Base-by-base conservation (phyloP, 2,113 vertebrate species). In the Xenus cinereus region DNA sequence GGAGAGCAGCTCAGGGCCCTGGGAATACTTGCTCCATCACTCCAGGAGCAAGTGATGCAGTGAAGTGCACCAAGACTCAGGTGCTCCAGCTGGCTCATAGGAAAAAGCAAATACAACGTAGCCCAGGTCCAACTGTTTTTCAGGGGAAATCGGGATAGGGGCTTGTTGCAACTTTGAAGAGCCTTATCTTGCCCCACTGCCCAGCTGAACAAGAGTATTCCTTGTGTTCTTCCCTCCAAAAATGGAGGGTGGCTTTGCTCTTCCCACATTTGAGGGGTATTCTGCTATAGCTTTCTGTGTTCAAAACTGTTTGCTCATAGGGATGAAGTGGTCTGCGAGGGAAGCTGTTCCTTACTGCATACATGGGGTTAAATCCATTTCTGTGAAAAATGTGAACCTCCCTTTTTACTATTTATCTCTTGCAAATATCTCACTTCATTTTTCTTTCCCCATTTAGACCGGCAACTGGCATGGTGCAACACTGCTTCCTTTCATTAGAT, bases 101-200 rank as follows among this genome's bases (percentile, higher is more conserved):
- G 18, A 18, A 16, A 48, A 63, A 81, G 33, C 69, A 27, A 79
- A 11, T 9, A 8, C 5, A 6, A 16, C 1, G 3, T 30, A 51
- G 48, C n/a, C 22, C 54, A 32, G 39, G 12, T 16, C 30, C 37
- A 45, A 3, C 15, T 0, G 17, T 18, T 30, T n/a, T 33, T 30
- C n/a, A 23, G 54, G 48, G 14, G 28, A 37, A 75, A 32, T 10
- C 1, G 2, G 33, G 32, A 48, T 7, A 12, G 48, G 0, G 2
- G 20, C 3, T 2, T 19, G 39, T 28, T 63, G 75, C 28, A 51
- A 9, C 14, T 24, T 17, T 6, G 39, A 59, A 64, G 53, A 82
- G 35, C 35, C 6, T 26, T 74, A 24, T 46, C 45, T 35, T 78
- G 53, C 21, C 63, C 41, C 2, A 1, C 22, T 50, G 6, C 30